phyloP scores from a whole-genome alignment of 2,797 vertebrate genomes.

The Phoxinus dragarum region DNA sequence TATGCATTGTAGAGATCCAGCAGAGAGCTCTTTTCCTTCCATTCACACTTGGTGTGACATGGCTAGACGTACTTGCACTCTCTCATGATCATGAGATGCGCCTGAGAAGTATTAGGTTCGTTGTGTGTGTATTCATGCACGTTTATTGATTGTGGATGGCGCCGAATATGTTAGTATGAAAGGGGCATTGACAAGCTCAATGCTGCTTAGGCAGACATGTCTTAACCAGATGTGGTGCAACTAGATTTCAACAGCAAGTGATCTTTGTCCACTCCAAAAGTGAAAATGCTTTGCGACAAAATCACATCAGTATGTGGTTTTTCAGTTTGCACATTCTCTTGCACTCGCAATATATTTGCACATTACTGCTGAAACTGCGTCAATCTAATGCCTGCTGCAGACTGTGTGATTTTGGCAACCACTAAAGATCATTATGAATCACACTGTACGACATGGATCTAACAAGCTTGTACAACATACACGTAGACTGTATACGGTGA shows the following conservation, averaged over 20 bases:
- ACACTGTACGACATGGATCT: too few species aligned
- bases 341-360: not conserved
- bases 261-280: not conserved
- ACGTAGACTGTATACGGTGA: too few species aligned
- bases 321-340: not conserved
- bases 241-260: not conserved
- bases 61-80: not conserved
- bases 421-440: too few species aligned
- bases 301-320: not conserved
- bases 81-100: not conserved
- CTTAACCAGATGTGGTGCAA: not conserved
- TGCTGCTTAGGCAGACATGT: not conserved
- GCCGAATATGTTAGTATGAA: not conserved
- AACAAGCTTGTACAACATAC: too few species aligned
- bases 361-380: not conserved
- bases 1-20: not conserved
- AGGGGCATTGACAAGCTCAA: not conserved
- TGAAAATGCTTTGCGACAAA: not conserved
- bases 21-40: not conserved
- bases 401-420: too few species aligned
- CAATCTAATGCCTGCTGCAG: too few species aligned
- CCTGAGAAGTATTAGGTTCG: not conserved
- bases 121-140: not conserved
- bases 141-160: not conserved
- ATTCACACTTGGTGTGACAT: not conserved